phyloP scores from a whole-genome alignment of 2,888 invertebrate genomes.

The Chrysodeixis includens region DNA sequence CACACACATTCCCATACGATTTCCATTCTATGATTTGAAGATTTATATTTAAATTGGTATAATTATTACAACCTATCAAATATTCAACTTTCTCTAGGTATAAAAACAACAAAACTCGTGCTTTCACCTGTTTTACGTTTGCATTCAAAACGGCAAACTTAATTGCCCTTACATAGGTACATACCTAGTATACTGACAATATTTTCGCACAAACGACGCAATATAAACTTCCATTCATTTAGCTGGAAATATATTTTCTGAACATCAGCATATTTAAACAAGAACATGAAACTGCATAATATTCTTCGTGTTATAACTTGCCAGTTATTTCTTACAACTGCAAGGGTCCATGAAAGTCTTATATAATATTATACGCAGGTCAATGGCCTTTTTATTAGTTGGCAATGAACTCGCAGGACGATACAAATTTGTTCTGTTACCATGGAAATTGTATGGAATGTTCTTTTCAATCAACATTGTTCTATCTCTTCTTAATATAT shows the following conservation, averaged over 20 bases:
- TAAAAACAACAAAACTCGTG: too few species aligned
- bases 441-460: conserved; percentile 17
- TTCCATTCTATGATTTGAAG: too few species aligned
- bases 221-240: not conserved
- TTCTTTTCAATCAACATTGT: conserved; percentile 21
- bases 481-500: conserved; percentile 14
- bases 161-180: not conserved
- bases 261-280: conserved; percentile 26
- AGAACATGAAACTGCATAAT: conserved; percentile 38
- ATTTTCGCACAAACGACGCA: not conserved
- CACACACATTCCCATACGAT: too few species aligned
- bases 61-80: too few species aligned
- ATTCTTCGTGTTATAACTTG: conserved; percentile 33
- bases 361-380: conserved; percentile 38
- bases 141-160: too few species aligned
- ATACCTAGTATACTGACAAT: not conserved
- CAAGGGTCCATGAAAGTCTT: conserved; percentile 43
- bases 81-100: too few species aligned
- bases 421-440: conserved; percentile 10
- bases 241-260: conserved; percentile 9
- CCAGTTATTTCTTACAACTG: conserved; percentile 21
- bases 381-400: conserved; percentile 26
- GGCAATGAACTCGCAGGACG: conserved; percentile 31
- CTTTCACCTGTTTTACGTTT: too few species aligned
- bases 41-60: too few species aligned